Conservation (phyloP, 2,113 vertebrate genomes). For the Ammodytes dubius region DNA sequence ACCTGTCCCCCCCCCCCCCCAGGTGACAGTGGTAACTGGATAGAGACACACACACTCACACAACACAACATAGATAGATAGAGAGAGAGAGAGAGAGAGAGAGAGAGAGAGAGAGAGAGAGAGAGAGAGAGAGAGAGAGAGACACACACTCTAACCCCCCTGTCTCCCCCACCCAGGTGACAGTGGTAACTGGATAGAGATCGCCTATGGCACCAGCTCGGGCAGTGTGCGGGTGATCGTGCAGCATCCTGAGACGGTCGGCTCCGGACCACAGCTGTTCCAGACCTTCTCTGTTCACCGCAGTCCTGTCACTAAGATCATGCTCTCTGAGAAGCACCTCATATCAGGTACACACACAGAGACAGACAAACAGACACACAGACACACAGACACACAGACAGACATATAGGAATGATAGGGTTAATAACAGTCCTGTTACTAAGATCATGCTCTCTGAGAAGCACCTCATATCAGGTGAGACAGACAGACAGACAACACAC, state of each 20-base stretch:
- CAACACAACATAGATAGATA: too few species aligned
- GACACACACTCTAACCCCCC: too few species aligned
- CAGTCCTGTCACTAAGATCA: constrained; percentile 93
- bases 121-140: too few species aligned
- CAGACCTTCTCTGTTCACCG: constrained; percentile 95
- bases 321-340: constrained; percentile 94
- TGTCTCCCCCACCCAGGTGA: constrained; percentile 84
- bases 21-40: too few species aligned
- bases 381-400: too few species aligned
- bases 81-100: too few species aligned
- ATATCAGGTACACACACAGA: constrained; percentile 85
- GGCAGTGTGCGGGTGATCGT: constrained; percentile 93
- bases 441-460: constrained; percentile 95
- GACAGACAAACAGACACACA: too few species aligned
- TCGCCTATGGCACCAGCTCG: constrained; percentile 93
- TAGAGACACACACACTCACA: too few species aligned
- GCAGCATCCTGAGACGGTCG: constrained; percentile 94
- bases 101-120: too few species aligned
- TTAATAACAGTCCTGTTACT: constrained; percentile 93
- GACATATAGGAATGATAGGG: constrained; percentile 95
- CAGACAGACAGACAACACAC: too few species aligned
- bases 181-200: constrained; percentile 97
- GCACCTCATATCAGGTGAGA: constrained; percentile 88
- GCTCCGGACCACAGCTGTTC: constrained; percentile 93
- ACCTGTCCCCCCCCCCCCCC: too few species aligned